A percentile compares a stretch with the other conserved stretches of the same genome.
phyloP scores from a whole-genome alignment of 1,140 invertebrate species.

The Maniola jurtina region DNA sequence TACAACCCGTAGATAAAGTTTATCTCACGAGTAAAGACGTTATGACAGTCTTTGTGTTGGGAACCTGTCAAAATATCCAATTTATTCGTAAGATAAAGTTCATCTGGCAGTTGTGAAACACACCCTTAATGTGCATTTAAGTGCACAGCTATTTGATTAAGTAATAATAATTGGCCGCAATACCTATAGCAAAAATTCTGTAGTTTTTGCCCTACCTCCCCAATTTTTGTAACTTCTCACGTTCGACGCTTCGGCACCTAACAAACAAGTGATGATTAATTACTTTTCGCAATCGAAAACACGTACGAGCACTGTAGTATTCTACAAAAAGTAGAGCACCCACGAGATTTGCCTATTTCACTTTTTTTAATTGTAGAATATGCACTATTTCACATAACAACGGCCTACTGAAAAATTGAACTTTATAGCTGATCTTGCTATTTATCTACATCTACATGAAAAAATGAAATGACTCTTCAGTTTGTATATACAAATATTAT shows the following conservation, averaged over 20 bases:
- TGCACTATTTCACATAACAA: slow-evolving; percentile 34
- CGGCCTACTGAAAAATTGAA: slow-evolving; percentile 2
- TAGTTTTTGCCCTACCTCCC: slow-evolving; percentile 21
- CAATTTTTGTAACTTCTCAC: slow-evolving; percentile 49
- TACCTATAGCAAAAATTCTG: background rate
- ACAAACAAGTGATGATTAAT: slow-evolving; percentile 55
- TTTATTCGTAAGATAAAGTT: no score
- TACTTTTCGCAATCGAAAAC: slow-evolving; percentile 55
- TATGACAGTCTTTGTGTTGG: no score
- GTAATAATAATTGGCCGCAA: no score
- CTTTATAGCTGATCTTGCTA: slow-evolving; percentile 6
- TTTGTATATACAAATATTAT: background rate
- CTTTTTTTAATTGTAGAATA: slow-evolving; percentile 38
- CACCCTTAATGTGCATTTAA: no score
- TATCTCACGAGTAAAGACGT: no score
- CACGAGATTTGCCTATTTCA: slow-evolving; percentile 60
- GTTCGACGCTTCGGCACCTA: slow-evolving; percentile 42
- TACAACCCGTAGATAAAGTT: no score
- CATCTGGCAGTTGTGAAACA: no score
- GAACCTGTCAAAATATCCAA: no score
- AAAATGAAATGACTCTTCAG: background rate
- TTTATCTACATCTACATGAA: background rate
- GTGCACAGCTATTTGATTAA: no score
- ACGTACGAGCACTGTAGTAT: slow-evolving; percentile 38
- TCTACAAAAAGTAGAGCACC: slow-evolving; percentile 51